A percentile compares a stretch with the other conserved stretches of the same genome.
Evolutionary conservation across 2,888 invertebrate genomes (phyloP).

Genomic region (Noctua janthe): DNA sequence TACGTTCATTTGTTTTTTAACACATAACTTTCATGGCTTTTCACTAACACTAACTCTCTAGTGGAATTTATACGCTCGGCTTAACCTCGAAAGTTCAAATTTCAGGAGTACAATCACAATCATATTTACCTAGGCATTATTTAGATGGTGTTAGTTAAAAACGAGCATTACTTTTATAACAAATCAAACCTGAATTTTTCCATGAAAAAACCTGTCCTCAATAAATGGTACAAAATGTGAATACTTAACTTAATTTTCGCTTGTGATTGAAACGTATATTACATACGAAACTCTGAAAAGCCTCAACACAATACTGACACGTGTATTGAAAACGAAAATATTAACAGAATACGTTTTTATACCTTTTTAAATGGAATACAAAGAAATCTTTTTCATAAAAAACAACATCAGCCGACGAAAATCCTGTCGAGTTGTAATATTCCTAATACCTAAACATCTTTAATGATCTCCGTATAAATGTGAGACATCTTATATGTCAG

Average conservation of each 20-base stretch:
- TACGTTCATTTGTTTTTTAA: background rate
- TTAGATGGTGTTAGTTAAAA: background rate
- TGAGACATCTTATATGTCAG: constrained; percentile 7
- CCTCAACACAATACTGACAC: background rate
- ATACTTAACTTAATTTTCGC: background rate
- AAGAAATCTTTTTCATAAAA: constrained; percentile 6
- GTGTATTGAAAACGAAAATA: constrained; percentile 15
- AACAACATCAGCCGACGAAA: background rate
- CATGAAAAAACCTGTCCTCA: background rate
- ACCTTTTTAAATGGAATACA: background rate
- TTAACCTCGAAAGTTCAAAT: background rate
- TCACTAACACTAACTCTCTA: background rate
- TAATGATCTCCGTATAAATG: constrained; percentile 8
- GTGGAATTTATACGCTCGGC: background rate
- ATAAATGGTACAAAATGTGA: background rate
- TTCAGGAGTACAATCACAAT: background rate
- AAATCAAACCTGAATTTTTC: background rate
- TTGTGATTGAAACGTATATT: background rate
- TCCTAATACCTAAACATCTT: constrained; percentile 4
- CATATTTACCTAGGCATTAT: background rate
- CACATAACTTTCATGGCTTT: background rate
- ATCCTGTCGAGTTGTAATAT: background rate
- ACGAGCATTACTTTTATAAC: background rate
- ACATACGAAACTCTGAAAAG: background rate
- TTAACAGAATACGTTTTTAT: constrained; percentile 6